phyloP scores from a whole-genome alignment of 2,888 invertebrate genomes.

The Fragum whitleyi region DNA sequence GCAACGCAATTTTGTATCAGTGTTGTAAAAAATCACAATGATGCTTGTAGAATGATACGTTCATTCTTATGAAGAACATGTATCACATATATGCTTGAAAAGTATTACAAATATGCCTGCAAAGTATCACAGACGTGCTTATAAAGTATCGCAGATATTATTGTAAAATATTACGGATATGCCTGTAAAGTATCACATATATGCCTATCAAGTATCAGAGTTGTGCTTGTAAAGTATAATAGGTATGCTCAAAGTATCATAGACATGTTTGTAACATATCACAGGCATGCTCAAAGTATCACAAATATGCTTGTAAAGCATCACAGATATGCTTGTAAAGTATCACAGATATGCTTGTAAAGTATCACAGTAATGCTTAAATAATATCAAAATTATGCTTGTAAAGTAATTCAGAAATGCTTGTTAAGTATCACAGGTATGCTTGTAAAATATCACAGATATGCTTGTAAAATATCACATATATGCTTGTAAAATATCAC shows the following conservation, averaged over 20 bases:
- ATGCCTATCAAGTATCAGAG: neutral
- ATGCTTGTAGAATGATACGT: neutral
- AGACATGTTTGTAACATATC: neutral
- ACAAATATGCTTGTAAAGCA: neutral
- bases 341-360: slow-evolving; percentile 3
- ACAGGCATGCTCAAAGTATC: neutral
- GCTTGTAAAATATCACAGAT: neutral
- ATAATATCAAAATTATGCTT: neutral
- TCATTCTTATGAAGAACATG: neutral
- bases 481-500: neutral
- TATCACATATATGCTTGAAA: neutral
- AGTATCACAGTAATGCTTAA: neutral
- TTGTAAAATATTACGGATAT: no score
- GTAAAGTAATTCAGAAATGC: neutral
- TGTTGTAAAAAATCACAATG: neutral
- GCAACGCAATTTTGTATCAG: no score
- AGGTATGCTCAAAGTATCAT: neutral
- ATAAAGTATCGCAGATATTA: neutral
- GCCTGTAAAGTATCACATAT: no score
- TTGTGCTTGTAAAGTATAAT: neutral
- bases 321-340: neutral
- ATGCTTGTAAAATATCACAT: neutral
- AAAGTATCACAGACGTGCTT: slow-evolving; percentile 1
- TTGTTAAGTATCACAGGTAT: neutral
- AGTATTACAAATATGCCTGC: neutral